Base-by-base conservation (phyloP, 37 sponge, comb jelly and placozoan genomes). In the Geodia barretti region DNA sequence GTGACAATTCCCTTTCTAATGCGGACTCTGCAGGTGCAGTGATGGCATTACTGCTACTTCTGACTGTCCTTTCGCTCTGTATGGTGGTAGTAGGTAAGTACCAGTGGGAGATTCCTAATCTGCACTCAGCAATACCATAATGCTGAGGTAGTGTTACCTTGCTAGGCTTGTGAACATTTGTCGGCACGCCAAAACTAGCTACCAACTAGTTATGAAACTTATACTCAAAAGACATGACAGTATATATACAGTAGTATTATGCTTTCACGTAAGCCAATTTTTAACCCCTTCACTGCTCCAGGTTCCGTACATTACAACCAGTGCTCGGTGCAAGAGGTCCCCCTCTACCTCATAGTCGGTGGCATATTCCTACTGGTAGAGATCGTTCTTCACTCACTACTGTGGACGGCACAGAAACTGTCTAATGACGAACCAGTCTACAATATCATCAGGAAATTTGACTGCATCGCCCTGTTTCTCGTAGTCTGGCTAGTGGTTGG, bases 401-500 rank as follows among this genome's bases (percentile, higher is more conserved):
- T 54, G n/a, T 83, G 31, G 23, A 3, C 58, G 0, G 64, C 41
- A 19, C 20, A 33, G 41, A 34, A 72, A 29, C 24, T 24, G 32
- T 34, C 21, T 4, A 29, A 39, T 1, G 30, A 41, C 17, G 31
- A 82, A 36, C 37, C 40, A 0, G 2, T 28, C 59, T 21, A 42
- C 8, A 24, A 40, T 8, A 38, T 37, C 9, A 31, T 73, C 7
- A 25, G 73, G 41, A 62, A 39, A 20, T 73, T 38, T 33, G 82
- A 82, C 41, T 62, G 62, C 17, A 2, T 82, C 23, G 73, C 64
- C 8, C 72, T 72, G 42, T 28, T 82, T 34, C 61, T 82, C 4
- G 39, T 82, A 20, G 38, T 82, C 17, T 82, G 82, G 82, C 17
- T 82, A 19, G 20, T 72, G 24, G 65, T 82, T 26, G 82, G 82